These are phyloP conservation scores for Thera britannica DNA, from an alignment of 2,888 invertebrate species.

Conservation along the genomic window DNA sequence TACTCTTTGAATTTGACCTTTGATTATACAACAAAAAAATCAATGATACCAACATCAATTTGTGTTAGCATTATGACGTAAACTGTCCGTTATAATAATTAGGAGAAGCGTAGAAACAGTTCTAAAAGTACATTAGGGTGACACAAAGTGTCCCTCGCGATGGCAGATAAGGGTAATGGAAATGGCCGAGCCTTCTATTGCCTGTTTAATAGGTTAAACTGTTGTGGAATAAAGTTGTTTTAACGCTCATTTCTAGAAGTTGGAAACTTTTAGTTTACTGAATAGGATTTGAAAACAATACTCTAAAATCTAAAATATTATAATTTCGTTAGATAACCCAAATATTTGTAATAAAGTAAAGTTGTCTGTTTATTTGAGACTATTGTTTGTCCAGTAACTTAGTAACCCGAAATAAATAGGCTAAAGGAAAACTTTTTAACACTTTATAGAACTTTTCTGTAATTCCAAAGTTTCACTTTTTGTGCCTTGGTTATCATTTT, in stretches of 20 bases:
- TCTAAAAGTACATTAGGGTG: slow-evolving; percentile 21
- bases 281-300: neutral
- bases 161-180: slow-evolving; percentile 28
- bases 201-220: slow-evolving; percentile 17
- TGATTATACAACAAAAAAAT: neutral
- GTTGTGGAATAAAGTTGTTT: slow-evolving; percentile 20
- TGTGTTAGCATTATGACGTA: neutral
- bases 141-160: slow-evolving; percentile 17
- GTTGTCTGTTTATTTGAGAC: neutral
- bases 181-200: neutral
- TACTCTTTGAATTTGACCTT: no score
- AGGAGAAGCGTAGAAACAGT: slow-evolving; percentile 10
- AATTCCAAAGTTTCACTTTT: no score
- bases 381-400: neutral
- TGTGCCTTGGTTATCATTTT: no score
- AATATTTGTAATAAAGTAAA: neutral
- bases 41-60: neutral
- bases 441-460: no score
- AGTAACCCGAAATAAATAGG: neutral
- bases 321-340: neutral
- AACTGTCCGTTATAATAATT: slow-evolving; percentile 6
- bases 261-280: slow-evolving; percentile 11
- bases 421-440: no score
- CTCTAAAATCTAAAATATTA: neutral
- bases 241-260: slow-evolving; percentile 16